Percentiles rank a stretch among this genome's conserved stretches.
Conservation (phyloP, 2,888 invertebrate species). For the Torymus texanus region DNA sequence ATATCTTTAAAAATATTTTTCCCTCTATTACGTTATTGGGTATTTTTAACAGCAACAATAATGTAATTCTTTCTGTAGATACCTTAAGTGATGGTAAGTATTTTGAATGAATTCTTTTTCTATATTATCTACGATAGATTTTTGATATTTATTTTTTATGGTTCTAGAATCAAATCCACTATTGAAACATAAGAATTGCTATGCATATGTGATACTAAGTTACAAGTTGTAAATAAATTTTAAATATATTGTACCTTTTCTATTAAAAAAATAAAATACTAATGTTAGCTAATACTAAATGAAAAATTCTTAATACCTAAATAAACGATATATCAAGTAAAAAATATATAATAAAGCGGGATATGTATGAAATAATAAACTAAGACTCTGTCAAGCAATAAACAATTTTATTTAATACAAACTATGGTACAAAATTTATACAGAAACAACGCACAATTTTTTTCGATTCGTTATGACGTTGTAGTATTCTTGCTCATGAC, state of each 20-base stretch:
- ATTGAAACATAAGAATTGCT: conserved; percentile 34
- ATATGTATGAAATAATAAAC: conserved; percentile 15
- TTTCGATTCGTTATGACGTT: conserved; percentile 71
- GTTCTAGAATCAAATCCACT: conserved; percentile 39
- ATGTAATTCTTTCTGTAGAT: conserved; percentile 31
- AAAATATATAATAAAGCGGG: not conserved
- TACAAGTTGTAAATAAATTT: conserved; percentile 33
- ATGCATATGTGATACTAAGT: conserved; percentile 43
- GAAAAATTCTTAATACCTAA: too few relatives aligned
- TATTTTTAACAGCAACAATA: conserved; percentile 37
- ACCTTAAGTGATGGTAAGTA: conserved; percentile 28
- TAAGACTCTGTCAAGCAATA: conserved; percentile 74
- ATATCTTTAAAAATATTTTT: conserved; percentile 44
- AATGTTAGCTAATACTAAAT: too few relatives aligned
- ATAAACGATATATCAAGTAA: not conserved
- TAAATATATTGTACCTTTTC: too few relatives aligned
- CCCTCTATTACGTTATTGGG: conserved; percentile 19
- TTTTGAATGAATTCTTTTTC: not conserved
- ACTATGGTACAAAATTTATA: conserved; percentile 80
- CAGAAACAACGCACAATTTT: conserved; percentile 73
- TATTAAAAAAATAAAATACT: not conserved
- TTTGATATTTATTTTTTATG: not conserved
- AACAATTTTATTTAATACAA: conserved; percentile 78
- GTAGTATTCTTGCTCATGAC: conserved; percentile 61
- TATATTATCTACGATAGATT: not conserved